Percentiles rank a stretch among this genome's conserved stretches.
phyloP scores from a whole-genome alignment of 2,888 invertebrate species.

The Lamellibrachia columna region DNA sequence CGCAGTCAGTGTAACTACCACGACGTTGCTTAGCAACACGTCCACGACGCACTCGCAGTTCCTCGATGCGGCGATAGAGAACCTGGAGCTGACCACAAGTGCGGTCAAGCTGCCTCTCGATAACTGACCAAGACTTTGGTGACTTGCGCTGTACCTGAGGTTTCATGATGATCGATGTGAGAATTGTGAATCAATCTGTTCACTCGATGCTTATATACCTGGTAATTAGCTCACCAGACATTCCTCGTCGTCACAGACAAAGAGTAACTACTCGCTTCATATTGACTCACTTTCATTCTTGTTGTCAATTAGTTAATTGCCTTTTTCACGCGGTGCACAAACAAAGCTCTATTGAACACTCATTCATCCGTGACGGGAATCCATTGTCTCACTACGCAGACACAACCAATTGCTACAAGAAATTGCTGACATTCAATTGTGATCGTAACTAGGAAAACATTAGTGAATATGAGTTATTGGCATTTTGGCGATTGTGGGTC shows the following conservation, averaged over 20 bases:
- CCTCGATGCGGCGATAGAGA: neutral
- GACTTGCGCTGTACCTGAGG: neutral
- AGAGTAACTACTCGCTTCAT: neutral
- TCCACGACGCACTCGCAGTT: neutral
- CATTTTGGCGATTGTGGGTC: no score
- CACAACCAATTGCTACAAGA: no score
- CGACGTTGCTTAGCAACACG: neutral
- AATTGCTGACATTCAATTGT: no score
- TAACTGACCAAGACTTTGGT: neutral
- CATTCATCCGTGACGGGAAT: no score
- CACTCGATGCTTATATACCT: neutral
- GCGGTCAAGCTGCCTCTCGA: conserved; percentile 6
- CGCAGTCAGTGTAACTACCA: neutral
- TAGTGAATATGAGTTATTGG: no score
- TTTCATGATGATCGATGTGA: neutral
- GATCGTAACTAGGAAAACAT: no score
- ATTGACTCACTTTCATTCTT: neutral
- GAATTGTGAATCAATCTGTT: neutral
- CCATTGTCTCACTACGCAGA: no score
- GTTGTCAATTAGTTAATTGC: no score
- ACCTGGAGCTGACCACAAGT: neutral
- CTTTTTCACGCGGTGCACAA: no score
- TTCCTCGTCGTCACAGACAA: neutral
- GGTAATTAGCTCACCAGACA: neutral
- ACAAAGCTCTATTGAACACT: no score